phyloP scores from a whole-genome alignment of 2,888 invertebrate species.

The Epirrita christyi region DNA sequence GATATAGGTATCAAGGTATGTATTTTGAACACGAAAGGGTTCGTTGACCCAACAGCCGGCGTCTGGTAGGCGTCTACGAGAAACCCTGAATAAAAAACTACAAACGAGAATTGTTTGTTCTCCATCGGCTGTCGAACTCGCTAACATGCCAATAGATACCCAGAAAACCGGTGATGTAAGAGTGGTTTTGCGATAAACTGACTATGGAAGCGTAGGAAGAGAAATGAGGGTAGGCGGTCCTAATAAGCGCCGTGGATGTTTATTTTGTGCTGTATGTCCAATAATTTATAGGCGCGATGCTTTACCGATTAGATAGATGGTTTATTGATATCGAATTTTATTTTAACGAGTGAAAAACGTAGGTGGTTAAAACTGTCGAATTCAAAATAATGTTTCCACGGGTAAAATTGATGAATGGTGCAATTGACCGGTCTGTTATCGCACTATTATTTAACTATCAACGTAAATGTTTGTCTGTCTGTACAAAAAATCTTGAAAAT shows the following conservation, averaged over 20 bases:
- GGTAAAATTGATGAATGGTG: constrained; percentile 19
- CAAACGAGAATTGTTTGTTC: constrained; percentile 40
- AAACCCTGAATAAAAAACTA: constrained; percentile 47
- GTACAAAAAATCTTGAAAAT: too few relatives aligned
- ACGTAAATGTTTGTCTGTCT: too few relatives aligned
- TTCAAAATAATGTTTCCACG: constrained; percentile 20
- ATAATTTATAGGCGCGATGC: constrained; percentile 36
- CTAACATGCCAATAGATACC: constrained; percentile 32
- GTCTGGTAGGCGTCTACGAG: constrained; percentile 71
- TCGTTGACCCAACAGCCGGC: constrained; percentile 56
- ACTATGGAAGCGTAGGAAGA: constrained; percentile 36
- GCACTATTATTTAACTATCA: too few relatives aligned
- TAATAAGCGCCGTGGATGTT: constrained; percentile 57
- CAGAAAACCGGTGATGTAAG: constrained; percentile 53
- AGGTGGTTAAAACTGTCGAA: constrained; percentile 19
- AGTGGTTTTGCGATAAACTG: constrained; percentile 30
- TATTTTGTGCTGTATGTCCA: constrained; percentile 49
- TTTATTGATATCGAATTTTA: constrained; percentile 24
- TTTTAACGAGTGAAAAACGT: constrained; percentile 24
- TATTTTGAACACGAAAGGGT: constrained; percentile 61
- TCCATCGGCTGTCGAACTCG: constrained; percentile 55
- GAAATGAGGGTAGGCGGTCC: constrained; percentile 41
- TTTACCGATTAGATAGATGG: constrained; percentile 26
- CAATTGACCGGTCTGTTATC: constrained; percentile 7
- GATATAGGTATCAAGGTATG: constrained; percentile 48